Percentiles rank a stretch among this genome's conserved stretches.
phyloP scores from a whole-genome alignment of 1,140 invertebrate genomes.

The Drosophila littoralis region DNA sequence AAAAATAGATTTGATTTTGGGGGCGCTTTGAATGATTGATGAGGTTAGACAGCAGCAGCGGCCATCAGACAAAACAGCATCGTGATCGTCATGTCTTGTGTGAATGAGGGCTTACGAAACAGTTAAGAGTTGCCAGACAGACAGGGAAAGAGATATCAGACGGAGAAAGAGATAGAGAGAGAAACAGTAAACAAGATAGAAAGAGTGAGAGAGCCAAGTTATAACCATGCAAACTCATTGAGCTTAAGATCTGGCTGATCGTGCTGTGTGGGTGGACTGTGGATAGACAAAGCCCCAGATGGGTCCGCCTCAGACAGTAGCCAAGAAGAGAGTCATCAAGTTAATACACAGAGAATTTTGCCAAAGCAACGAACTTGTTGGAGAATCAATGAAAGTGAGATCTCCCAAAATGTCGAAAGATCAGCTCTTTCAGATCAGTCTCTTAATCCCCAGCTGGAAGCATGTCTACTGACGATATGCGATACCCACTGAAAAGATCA shows the following conservation, averaged over 20 bases:
- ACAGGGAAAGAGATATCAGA: neutral
- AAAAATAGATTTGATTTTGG: conserved; percentile 68
- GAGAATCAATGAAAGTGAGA: neutral
- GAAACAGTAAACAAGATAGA: too few relatives aligned
- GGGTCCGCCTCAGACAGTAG: conserved; percentile 15
- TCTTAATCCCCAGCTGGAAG: neutral
- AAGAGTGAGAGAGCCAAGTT: neutral
- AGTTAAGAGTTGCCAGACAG: conserved; percentile 21
- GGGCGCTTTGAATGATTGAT: conserved; percentile 69
- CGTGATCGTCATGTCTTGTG: conserved; percentile 34
- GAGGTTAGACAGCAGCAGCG: conserved; percentile 61
- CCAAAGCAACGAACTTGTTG: too few relatives aligned
- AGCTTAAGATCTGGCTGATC: neutral
- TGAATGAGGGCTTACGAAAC: conserved; percentile 39
- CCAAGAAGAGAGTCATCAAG: neutral
- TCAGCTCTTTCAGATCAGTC: neutral
- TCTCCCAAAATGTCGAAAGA: neutral
- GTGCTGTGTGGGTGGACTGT: conserved; percentile 23
- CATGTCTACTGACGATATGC: neutral
- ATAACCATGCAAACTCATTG: neutral
- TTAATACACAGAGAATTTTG: neutral
- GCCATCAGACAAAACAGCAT: conserved; percentile 22
- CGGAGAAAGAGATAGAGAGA: neutral
- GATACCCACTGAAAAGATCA: conserved; percentile 1
- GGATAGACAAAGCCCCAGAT: neutral